Evolutionary conservation across 35 echinoderm and acorn worm species (phyloP), one percentile per base, ranked within the genome.

Genomic region (Holothuria glaberrima): DNA sequence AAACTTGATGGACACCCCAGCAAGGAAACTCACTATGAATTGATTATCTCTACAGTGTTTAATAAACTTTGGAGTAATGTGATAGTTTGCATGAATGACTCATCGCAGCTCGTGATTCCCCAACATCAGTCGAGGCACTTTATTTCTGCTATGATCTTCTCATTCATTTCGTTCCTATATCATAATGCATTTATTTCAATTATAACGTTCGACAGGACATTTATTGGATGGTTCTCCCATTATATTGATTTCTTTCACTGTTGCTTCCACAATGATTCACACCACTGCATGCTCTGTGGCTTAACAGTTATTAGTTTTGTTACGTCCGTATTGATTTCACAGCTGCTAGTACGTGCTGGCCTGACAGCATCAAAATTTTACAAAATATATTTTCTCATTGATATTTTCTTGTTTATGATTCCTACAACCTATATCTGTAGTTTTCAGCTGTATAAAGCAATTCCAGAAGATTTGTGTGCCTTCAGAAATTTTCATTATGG

Each of bases 221-320:
- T 32, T 75, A 38, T 75, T 54, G 22, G 32, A 45, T 38, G 71
- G 30, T 38, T 32, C 44, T 75, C 33, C 71, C 71, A 75, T 75
- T 75, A 75, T 75, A 75, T 75, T 75, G 71, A 75, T 75, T 75
- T 41, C 33, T 16, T 41, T 33, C 71, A 41, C 50, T 54, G 71
- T 75, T 41, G 71, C 33, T n/a, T 38, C 44, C 31, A 75, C 71
- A 75, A 75, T 41, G 33, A 31, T 75, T 75, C 71, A 75, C 71
- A 75, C 71, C 71, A 38, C 34, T 7, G 16, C 33, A 30, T 22
- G 29, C 71, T 75, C 31, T 41, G 19, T 41, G 32, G 71, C 71
- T 75, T n/a, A 75, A 75, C 33, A 75, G 71, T 75, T 75, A 75
- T 75, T 75, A 75, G 71, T 75, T 75, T 68, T 75, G 32, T 25